Evolutionary conservation across 2,113 vertebrate genomes (phyloP).

Genomic region (Diphyllodes magnificus): DNA sequence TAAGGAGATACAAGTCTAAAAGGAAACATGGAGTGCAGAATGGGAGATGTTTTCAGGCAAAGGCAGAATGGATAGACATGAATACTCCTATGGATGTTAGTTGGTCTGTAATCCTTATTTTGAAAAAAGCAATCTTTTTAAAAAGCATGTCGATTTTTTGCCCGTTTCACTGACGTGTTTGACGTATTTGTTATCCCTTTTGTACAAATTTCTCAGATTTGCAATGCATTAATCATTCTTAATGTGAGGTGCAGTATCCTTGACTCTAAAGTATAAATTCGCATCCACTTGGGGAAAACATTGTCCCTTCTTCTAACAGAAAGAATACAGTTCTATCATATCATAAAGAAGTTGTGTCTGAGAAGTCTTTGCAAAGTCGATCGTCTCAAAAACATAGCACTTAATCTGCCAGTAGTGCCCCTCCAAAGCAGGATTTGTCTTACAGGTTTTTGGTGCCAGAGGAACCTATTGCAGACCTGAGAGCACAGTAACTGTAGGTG

Average conservation of each 20-base stretch:
- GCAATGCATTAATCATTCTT: not conserved
- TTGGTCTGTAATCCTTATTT: not conserved
- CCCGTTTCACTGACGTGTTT: not conserved
- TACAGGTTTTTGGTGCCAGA: not conserved
- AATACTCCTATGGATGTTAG: not conserved
- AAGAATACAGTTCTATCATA: not conserved
- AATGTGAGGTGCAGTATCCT: not conserved
- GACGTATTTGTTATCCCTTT: accelerated
- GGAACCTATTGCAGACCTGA: not conserved
- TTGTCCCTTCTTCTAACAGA: not conserved
- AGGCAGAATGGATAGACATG: not conserved
- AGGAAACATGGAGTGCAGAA: not conserved
- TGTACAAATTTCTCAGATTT: not conserved
- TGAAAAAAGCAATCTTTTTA: not conserved
- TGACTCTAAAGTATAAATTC: not conserved
- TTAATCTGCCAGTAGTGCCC: not conserved
- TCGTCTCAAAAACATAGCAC: not conserved
- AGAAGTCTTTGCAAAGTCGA: not conserved
- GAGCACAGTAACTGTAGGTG: not conserved
- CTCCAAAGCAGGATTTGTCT: not conserved
- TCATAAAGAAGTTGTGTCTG: not conserved
- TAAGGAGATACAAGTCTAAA: not conserved
- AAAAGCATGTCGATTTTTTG: not conserved
- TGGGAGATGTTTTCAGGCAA: not conserved
- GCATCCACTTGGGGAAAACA: not conserved